Conservation (phyloP, 2,888 invertebrate species). For the Drosophila setosimentum region DNA sequence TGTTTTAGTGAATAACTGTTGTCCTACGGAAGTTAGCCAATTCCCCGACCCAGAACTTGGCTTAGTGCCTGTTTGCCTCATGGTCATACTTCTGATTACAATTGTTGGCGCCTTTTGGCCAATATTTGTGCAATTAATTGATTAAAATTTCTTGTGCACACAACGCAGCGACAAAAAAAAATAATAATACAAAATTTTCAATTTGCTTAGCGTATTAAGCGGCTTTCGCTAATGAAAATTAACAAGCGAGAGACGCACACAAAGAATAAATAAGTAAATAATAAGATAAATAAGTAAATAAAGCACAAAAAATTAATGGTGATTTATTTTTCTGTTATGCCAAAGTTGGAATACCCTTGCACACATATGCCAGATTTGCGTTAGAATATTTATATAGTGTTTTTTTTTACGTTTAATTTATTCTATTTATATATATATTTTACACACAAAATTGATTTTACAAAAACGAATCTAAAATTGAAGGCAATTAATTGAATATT, state of each 20-base stretch:
- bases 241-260: conserved; percentile 23
- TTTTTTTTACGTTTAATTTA: neutral
- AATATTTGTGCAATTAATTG: conserved; percentile 76
- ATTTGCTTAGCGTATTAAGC: conserved; percentile 69
- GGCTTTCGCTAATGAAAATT: conserved; percentile 61
- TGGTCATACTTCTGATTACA: neutral
- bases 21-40: conserved; percentile 30
- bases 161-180: conserved; percentile 27
- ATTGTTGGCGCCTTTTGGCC: conserved; percentile 10
- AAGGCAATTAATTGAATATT: neutral
- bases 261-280: neutral
- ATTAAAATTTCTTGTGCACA: conserved; percentile 52
- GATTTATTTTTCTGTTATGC: neutral
- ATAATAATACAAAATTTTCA: conserved; percentile 52
- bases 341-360: neutral
- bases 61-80: neutral
- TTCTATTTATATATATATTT: no score
- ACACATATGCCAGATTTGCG: neutral
- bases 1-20: neutral
- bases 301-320: neutral
- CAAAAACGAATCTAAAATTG: neutral
- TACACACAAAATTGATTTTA: neutral
- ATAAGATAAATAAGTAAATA: neutral
- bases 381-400: neutral
- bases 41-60: neutral